Evolutionary conservation across 2,113 vertebrate genomes (phyloP).

Genomic region (Crocuta crocuta): DNA sequence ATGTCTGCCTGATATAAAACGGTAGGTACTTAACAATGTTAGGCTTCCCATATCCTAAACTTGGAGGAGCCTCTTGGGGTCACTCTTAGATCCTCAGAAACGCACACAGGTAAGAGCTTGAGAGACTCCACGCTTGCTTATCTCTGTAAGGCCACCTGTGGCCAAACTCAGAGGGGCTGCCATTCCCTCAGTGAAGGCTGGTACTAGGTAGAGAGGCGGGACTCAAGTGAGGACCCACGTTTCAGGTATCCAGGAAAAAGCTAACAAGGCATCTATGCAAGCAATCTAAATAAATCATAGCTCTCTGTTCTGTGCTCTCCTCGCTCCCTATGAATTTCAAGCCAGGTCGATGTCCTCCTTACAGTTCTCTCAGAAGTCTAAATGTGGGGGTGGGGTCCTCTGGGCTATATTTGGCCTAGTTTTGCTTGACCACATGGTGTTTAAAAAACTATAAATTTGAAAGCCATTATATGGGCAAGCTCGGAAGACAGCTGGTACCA

Average conservation of each 20-base stretch:
- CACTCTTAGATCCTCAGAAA: neutral
- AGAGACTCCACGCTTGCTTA: rapidly evolving
- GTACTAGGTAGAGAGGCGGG: neutral
- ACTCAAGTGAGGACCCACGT: neutral
- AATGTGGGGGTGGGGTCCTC: neutral
- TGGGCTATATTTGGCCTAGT: neutral
- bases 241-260: neutral
- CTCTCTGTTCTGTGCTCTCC: neutral
- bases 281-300: neutral
- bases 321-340: neutral
- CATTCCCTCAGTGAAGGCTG: rapidly evolving
- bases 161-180: rapidly evolving
- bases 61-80: no score
- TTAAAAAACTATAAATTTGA: neutral
- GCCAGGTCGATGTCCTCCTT: neutral
- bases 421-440: neutral
- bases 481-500: neutral
- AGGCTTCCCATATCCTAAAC: no score
- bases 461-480: neutral
- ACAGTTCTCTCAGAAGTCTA: neutral
- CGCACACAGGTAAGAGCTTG: no score
- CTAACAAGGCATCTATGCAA: neutral
- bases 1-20: neutral
- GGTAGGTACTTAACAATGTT: no score
- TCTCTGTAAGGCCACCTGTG: no score